These are phyloP conservation scores for Neodiprion lecontei DNA, from an alignment of 1,140 invertebrate species.

Conservation along the genomic window DNA sequence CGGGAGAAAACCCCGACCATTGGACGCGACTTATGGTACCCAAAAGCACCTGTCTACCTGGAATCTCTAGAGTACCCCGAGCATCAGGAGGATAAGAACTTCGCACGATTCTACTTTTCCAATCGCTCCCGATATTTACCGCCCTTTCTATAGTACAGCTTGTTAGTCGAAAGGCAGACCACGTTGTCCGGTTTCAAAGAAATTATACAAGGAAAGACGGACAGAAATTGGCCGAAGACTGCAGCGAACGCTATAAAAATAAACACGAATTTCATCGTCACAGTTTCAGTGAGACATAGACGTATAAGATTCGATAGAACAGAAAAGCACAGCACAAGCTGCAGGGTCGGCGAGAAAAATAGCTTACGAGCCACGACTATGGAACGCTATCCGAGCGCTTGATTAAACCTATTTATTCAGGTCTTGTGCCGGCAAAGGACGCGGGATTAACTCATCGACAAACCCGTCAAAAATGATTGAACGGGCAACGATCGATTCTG, in stretches of 20 bases:
- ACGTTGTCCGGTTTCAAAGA: no score
- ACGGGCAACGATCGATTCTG: neutral
- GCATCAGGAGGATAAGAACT: neutral
- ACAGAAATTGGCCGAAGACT: no score
- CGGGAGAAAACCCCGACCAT: neutral
- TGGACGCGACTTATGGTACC: neutral
- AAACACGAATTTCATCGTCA: no score
- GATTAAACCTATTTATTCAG: no score
- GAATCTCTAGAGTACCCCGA: neutral
- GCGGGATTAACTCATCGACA: neutral
- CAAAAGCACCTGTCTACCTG: slow-evolving; percentile 2
- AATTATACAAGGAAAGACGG: no score
- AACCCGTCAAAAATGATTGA: neutral
- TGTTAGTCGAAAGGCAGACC: no score
- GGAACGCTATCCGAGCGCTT: no score
- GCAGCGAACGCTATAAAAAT: no score
- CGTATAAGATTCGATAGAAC: neutral
- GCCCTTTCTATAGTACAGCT: no score
- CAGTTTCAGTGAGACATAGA: no score
- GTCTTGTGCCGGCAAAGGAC: no score
- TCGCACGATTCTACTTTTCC: neutral
- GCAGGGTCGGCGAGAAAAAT: neutral
- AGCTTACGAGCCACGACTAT: neutral
- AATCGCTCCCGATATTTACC: no score
- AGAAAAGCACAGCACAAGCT: neutral